Base-by-base conservation (phyloP, 2,888 invertebrate genomes). In the Cenopis cana region DNA sequence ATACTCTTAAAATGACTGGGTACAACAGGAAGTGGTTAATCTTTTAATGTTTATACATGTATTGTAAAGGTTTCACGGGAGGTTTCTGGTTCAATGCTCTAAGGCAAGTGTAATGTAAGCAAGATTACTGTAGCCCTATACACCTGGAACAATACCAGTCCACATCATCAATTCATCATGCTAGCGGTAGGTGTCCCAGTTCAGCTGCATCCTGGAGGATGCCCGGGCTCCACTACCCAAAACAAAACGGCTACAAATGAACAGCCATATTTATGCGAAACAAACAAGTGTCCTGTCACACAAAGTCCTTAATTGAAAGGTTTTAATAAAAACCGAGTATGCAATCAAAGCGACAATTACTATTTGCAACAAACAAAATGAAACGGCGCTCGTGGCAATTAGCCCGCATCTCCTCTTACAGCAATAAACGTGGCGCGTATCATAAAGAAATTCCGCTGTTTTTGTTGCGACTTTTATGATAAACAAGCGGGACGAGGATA, bases 291-390 rank as follows among this genome's bases (percentile, higher is more conserved):
- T 18, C 41, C 4, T 9, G 18, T 18, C 17, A 60, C 17, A n/a
- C 17, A 52, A 49, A 60, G 46, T 24, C 60, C n/a, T 14, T 52
- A 52, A 62, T 62, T 52, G 52, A 52, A 64, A 24, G 20, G 20
- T 24, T 38, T 54, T 38, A 36, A 20, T 64, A 38, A 64, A 64
- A 61, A 54, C 38, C 38, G 38, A 52, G 36, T 29, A 12, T 36
- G 38, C 54, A 64, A 64, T 64, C 24, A 54, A 64, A 64, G 54
- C 52, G 64, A 64, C 64, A 38, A 64, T 64, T 54, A 64, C n/a
- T n/a, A n/a, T 64, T 54, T 17, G 14, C n/a, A 38, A 20, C 41
- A 29, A 64, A 54, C 36, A 64, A 64, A 54, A 64, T 38, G 36
- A 52, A 36, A 62, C 14, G 36, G 33, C 18, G 62, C n/a, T 36